Base-by-base conservation (phyloP, 2,113 vertebrate species). In the Hypanus sabinus region DNA sequence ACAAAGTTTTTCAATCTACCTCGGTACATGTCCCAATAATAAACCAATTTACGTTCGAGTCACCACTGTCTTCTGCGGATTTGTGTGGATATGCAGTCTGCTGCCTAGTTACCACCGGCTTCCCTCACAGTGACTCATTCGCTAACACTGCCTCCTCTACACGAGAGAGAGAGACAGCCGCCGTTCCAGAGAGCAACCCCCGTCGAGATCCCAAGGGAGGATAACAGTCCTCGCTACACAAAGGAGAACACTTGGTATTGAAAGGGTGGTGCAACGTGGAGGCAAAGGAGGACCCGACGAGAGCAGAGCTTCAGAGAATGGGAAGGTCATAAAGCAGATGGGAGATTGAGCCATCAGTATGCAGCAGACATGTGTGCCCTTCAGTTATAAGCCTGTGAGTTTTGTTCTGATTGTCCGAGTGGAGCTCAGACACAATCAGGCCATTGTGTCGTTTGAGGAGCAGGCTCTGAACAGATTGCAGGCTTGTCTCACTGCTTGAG, bases 391-490 rank as follows among this genome's bases (percentile, higher is more conserved):
- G 68, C 33, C 62, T 93, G 65, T 11, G 20, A 38, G 20, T 68
- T 93, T 70, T 24, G 18, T 33, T 46, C n/a, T 30, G 68, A 93
- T 93, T 73, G 90, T 70, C 20, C n/a, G 7, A 24, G 65, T 8
- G 14, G 33, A 38, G 33, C 20, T 1, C 65, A 46, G 22, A 22
- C 65, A 93, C 90, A 93, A 73, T 73, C 18, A 73, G 20, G 18
- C 65, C 18, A 92, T 92, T 92, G 65, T 92, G 8, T 5, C 27
- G 27, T 83, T 83, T 24, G 38, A 87, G 55, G 27, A 87, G 9
- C 88, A 24, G 90, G n/a, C 24, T 46, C n/a, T 14, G 36, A 93
- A 46, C 68, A 93, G 90, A 93, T 46, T 93, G 36, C 62, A 93
- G 2, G 22, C 18, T 38, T 38, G 65, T 27, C 65, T 12, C 8